A percentile compares a stretch with the other conserved stretches of the same genome.
Conservation (phyloP, 2,888 invertebrate species). For the Aphodius sticticus region DNA sequence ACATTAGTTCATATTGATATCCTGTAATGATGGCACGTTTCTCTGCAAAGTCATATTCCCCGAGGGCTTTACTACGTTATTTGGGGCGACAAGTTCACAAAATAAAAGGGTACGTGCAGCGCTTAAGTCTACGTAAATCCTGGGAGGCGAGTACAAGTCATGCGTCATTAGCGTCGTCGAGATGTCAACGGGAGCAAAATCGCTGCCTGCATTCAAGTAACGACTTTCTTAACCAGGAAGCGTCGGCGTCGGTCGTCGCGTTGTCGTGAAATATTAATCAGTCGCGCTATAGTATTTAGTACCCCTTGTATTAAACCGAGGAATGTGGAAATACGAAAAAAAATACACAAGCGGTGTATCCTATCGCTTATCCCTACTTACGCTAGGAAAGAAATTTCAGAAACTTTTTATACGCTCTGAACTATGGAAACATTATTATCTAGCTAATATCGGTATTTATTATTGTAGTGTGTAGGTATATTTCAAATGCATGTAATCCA, state of each 20-base stretch:
- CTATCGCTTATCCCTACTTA: neutral
- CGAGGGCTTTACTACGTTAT: too few species aligned
- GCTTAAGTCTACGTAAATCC: neutral
- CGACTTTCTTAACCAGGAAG: neutral
- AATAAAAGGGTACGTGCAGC: neutral
- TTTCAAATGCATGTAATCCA: too few species aligned
- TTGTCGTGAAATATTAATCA: neutral
- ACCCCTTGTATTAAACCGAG: neutral
- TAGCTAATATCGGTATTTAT: too few species aligned
- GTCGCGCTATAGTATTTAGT: neutral
- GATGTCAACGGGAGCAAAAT: neutral
- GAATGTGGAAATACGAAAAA: neutral
- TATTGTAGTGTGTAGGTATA: too few species aligned
- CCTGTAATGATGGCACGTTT: too few species aligned
- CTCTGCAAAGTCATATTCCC: too few species aligned
- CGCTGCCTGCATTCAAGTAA: neutral
- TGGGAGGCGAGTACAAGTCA: neutral
- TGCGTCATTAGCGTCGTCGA: neutral
- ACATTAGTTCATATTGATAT: too few species aligned
- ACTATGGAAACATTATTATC: too few species aligned
- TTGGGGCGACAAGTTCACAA: too few species aligned
- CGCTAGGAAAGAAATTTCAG: neutral
- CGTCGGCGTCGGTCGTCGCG: neutral
- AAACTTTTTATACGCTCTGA: too few species aligned
- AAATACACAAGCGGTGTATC: neutral